Evolutionary conservation across 2,888 invertebrate species (phyloP), one percentile per base, ranked within the genome.

Genomic region (Philonicus albiceps): DNA sequence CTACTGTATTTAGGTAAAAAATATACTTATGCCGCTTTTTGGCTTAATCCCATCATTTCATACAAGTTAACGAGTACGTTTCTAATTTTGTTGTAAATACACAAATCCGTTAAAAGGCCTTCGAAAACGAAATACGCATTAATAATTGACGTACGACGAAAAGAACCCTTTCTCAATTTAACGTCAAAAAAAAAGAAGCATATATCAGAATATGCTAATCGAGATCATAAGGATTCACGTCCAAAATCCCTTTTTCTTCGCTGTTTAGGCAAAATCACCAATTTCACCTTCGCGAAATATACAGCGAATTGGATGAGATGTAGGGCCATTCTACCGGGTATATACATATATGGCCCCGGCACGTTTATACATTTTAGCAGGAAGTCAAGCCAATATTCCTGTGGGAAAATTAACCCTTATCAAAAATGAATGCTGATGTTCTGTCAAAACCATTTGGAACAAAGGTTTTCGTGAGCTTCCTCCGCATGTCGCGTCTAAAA

Each of bases 351-450:
- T 22, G 27, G 7, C 64, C 22, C 64, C 64, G 27, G 27, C 64
- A 64, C 64, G 27, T 64, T 64, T 27, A 2, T 64, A 27, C 64
- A 64, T 22, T 64, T 64, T 64, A 22, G 64, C 64, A 64, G 64
- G 27, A 27, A 64, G 11, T 27, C 64, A 64, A 27, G 64, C 27
- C 27, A 64, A 64, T 64, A 64, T 64, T 37, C 74, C 74, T 74
- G n/a, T 11, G 74, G 74, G 74, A 34, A 74, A 74, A 74, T 74
- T 74, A 74, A 74, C 74, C 74, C 74, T 74, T 74, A 74, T 74
- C 74, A 74, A 74, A 74, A 74, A 31, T 74, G 74, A 74, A 74
- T 74, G 74, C 74, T 64, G 74, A 34, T 74, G 74, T 19, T 74
- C 37, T 74, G 74, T 74, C 74, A 74, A 74, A 74, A 74, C n/a